Evolutionary conservation across 2,888 invertebrate species (phyloP).

Genomic region (Agonopterix arenella): DNA sequence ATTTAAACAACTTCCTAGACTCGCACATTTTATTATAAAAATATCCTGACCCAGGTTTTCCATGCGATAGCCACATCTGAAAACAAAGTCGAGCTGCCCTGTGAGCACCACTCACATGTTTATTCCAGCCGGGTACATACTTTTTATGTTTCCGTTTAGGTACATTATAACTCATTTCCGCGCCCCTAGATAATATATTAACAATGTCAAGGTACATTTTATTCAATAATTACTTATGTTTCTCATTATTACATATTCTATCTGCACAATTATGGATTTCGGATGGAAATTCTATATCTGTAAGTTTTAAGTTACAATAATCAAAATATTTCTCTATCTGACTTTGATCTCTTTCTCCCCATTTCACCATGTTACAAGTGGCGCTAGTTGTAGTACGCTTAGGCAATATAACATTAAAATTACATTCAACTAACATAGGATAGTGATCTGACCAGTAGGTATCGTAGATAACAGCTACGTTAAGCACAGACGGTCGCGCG

Average conservation of each 20-base stretch:
- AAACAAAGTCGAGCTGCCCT: conserved; percentile 11
- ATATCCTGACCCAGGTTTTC: conserved; percentile 4
- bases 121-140: no score
- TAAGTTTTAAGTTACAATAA: no score
- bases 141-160: no score
- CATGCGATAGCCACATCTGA: no score
- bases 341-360: conserved; percentile 8
- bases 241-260: no score
- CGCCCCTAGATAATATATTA: no score
- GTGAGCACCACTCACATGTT: no score
- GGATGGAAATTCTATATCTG: no score
- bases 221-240: no score
- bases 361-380: conserved; percentile 4
- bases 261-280: no score
- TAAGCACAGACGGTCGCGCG: conserved; percentile 4
- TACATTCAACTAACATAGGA: conserved; percentile 13
- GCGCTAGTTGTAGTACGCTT: not conserved
- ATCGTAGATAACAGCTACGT: conserved; percentile 5
- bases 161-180: no score
- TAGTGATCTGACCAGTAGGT: conserved; percentile 15
- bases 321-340: conserved; percentile 8
- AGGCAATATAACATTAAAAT: conserved; percentile 6
- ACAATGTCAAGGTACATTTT: no score
- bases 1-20: conserved; percentile 2
- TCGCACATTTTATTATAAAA: conserved; percentile 4